Evolutionary conservation across 2,888 invertebrate species (phyloP).

Genomic region (Pollenia amentaria): DNA sequence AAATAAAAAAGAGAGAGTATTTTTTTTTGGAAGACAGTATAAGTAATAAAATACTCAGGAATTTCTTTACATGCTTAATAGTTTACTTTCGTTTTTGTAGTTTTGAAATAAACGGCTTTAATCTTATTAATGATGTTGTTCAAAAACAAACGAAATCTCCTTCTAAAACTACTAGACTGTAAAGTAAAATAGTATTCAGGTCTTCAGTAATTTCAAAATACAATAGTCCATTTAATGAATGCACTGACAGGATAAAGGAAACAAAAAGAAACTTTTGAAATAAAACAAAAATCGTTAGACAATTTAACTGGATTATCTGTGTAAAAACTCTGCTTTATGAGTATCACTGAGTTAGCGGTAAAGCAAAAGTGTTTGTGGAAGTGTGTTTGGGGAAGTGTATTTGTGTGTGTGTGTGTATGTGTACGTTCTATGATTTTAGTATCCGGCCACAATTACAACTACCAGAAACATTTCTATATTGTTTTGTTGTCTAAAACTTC

Average conservation of each 20-base stretch:
- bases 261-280: slow-evolving; percentile 13
- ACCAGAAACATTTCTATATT: not conserved
- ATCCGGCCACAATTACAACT: not conserved
- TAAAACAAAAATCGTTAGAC: slow-evolving; percentile 2
- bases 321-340: not conserved
- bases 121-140: not conserved
- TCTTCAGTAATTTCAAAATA: not conserved
- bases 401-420: not conserved
- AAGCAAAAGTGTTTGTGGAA: too few species aligned
- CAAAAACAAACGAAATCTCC: not conserved
- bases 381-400: not conserved
- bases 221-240: slow-evolving; percentile 9
- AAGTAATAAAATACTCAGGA: not conserved
- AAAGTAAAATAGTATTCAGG: too few species aligned
- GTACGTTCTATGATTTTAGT: not conserved
- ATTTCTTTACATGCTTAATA: too few species aligned
- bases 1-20: too few species aligned
- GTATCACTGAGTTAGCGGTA: too few species aligned
- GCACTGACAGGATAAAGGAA: not conserved
- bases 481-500: slow-evolving; percentile 1
- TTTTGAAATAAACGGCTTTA: not conserved
- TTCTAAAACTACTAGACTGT: not conserved
- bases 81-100: too few species aligned
- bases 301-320: slow-evolving; percentile 15
- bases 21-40: not conserved